These are phyloP conservation scores for Eupithecia exiguata DNA, from an alignment of 2,888 invertebrate species.

Conservation along the genomic window DNA sequence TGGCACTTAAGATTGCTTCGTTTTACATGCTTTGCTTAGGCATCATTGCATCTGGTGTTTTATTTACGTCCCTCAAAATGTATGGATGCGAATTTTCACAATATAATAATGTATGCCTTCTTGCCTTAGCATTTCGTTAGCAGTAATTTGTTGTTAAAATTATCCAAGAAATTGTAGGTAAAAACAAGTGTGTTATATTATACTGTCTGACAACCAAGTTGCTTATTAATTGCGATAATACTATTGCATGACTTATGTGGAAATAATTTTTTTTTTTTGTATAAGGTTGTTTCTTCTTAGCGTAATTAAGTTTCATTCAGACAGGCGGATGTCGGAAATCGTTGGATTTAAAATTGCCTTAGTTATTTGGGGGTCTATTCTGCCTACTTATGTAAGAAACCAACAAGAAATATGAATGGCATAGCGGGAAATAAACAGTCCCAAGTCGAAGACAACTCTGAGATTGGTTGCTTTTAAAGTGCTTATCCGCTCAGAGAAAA, in stretches of 20 bases:
- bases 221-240: constrained; percentile 30
- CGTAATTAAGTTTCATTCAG: constrained; percentile 36
- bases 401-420: not conserved
- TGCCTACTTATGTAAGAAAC: not conserved
- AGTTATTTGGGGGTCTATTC: not conserved
- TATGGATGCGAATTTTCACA: no score
- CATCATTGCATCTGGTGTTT: no score
- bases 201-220: constrained; percentile 8
- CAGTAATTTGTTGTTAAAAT: not conserved
- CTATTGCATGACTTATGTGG: no score
- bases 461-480: not conserved
- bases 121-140: no score
- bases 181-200: not conserved
- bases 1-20: no score
- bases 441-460: not conserved
- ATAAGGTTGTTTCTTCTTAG: constrained; percentile 29
- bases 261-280: no score
- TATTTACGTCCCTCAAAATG: no score
- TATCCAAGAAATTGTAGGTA: not conserved
- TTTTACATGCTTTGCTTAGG: no score
- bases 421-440: not conserved
- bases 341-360: constrained; percentile 15
- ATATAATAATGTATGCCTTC: no score
- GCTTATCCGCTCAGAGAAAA: no score
- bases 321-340: constrained; percentile 12